phyloP scores from a whole-genome alignment of 1,140 invertebrate species.

The Drosophila tsacasi region DNA sequence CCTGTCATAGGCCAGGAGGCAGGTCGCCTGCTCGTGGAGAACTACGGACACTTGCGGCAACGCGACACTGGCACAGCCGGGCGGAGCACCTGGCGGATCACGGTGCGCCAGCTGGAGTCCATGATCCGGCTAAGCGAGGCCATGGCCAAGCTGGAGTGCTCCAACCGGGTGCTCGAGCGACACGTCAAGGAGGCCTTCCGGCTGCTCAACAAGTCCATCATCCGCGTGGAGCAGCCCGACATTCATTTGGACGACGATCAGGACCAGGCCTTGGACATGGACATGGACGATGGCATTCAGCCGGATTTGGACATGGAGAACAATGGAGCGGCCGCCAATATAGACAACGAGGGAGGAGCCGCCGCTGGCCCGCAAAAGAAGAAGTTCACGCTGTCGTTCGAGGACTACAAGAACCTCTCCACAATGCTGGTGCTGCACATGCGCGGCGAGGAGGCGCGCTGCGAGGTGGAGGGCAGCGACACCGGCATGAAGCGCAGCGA shows the following conservation, averaged over 20 bases:
- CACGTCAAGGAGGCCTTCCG: slow-evolving; percentile 98
- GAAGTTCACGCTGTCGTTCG: slow-evolving; percentile 96
- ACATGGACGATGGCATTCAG: slow-evolving; percentile 5
- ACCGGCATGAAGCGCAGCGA: slow-evolving; percentile 92
- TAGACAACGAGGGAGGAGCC: slow-evolving; percentile 25
- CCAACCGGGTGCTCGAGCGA: slow-evolving; percentile 92
- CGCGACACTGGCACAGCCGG: slow-evolving; percentile 91
- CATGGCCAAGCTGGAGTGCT: slow-evolving; percentile 98
- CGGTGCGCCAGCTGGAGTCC: slow-evolving; percentile 99
- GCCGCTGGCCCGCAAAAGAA: slow-evolving; percentile 87
- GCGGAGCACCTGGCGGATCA: slow-evolving; percentile 96
- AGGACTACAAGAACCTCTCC: slow-evolving; percentile 96
- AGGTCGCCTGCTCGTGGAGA: slow-evolving; percentile 93
- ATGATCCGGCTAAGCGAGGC: slow-evolving; percentile 98
- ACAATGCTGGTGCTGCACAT: slow-evolving; percentile 96
- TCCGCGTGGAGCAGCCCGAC: slow-evolving; percentile 98
- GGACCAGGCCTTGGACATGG: slow-evolving; percentile 65
- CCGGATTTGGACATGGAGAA: slow-evolving; percentile 67
- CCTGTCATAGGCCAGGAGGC: slow-evolving; percentile 95
- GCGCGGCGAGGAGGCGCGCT: slow-evolving; percentile 91
- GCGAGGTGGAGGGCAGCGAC: slow-evolving; percentile 88
- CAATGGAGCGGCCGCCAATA: slow-evolving; percentile 75
- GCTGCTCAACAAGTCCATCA: slow-evolving; percentile 99
- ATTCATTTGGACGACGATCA: slow-evolving; percentile 94
- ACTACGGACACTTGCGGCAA: slow-evolving; percentile 95